Base-by-base conservation (phyloP, 2,888 invertebrate genomes). In the Zootermopsis nevadensis region DNA sequence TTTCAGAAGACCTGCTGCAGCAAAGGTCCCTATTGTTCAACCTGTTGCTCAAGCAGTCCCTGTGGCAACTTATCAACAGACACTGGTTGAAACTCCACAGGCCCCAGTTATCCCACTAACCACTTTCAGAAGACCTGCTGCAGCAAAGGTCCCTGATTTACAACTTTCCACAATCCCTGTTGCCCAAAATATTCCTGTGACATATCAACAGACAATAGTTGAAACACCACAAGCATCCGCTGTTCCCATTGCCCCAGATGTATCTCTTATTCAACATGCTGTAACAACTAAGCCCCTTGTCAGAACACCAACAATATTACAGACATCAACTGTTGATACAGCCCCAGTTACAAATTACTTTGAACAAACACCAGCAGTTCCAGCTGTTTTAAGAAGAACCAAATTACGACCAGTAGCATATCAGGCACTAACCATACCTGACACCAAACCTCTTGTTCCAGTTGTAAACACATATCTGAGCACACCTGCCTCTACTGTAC, bases 81-180 rank as follows among this genome's bases (percentile, higher is more conserved):
- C 35, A 76, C n/a, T 42, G 8, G 76, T 42, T 33, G 27, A 42
- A 76, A n/a, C 33, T 38, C 19, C 30, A n/a, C n/a, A 31, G 66
- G 80, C 38, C 19, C 69, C 72, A 42, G 33, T 72, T 72, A 53
- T 48, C 10, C 81, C 81, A 1, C 72, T 81, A 1, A 81, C 69
- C 30, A 80, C 69, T 15, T 80, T 67, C 69, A 69, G 69, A 80
- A 38, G 69, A 27, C 80, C 80, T 35, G n/a, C 42, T 19, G 53
- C 35, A 8, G 31, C 38, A 30, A 67, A 31, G 31, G 67, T 67
- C 6, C 27, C 66, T 66, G 66, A 7, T n/a, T 10, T 66, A 19
- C 33, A 69, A 69, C 19, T 33, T 31, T 31, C 69, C 6, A 33
- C 33, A 10, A 33, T 67, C 3, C 19, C 60, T 15, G 31, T 67